Conservation (phyloP, 2,797 vertebrate genomes). For the Melanotaenia trifasciata region DNA sequence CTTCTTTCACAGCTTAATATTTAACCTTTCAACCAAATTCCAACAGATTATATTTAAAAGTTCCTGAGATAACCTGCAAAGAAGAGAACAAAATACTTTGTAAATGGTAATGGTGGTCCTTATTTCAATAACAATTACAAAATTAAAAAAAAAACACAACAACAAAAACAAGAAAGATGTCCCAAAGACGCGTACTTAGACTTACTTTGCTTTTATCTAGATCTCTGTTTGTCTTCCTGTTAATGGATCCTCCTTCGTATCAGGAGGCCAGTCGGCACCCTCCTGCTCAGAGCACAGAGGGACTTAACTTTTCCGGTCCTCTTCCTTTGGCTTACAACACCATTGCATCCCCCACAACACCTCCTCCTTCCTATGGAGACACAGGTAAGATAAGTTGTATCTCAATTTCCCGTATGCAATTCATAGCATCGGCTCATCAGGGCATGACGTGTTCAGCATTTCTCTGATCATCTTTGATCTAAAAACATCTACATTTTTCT, state of each 20-base stretch:
- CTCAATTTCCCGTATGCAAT: neutral
- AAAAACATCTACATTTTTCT: no score
- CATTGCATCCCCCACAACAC: slow-evolving; percentile 41
- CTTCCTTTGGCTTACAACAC: slow-evolving; percentile 56
- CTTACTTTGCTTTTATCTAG: neutral
- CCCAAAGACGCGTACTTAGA: neutral
- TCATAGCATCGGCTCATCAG: neutral
- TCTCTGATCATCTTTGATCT: neutral
- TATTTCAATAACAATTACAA: neutral
- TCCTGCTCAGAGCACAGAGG: neutral
- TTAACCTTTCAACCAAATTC: neutral
- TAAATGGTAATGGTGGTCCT: neutral
- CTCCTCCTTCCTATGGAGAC: slow-evolving; percentile 73
- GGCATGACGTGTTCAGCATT: neutral
- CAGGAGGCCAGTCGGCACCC: slow-evolving; percentile 56
- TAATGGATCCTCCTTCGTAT: slow-evolving; percentile 75
- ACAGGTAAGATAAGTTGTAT: slow-evolving; percentile 47
- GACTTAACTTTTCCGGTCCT: slow-evolving; percentile 10
- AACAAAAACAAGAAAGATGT: neutral
- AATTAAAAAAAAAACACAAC: no score
- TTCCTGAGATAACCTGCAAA: neutral
- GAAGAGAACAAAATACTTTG: neutral
- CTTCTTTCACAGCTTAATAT: neutral
- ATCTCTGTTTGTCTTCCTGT: neutral
- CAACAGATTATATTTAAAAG: neutral